Percentiles rank a stretch among this genome's conserved stretches.
These are phyloP conservation scores for Stenurella melanura DNA, from an alignment of 2,888 invertebrate species.

Conservation along the genomic window DNA sequence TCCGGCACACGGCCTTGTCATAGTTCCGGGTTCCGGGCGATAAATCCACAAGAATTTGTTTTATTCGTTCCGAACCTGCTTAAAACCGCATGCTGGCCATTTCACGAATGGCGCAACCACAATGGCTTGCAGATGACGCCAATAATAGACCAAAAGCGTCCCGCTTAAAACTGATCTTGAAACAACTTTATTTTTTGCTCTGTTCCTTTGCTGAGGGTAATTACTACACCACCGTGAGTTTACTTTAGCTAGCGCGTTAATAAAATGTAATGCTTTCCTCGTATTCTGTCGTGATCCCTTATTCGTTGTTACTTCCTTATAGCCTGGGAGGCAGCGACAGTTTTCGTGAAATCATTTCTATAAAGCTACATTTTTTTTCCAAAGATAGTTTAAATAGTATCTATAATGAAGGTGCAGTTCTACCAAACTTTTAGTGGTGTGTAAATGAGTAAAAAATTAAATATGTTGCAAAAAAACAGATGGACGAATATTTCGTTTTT, in stretches of 20 bases:
- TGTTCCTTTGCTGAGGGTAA: neutral
- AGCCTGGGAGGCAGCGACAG: too few species aligned
- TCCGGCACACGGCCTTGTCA: conserved; percentile 36
- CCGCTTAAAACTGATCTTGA: conserved; percentile 10
- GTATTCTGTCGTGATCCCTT: neutral
- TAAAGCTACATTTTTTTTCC: too few species aligned
- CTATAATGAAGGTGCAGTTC: too few species aligned
- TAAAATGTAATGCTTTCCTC: neutral
- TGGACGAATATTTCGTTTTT: too few species aligned
- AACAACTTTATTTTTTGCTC: conserved; percentile 16
- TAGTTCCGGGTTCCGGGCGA: conserved; percentile 45
- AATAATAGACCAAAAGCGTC: conserved; percentile 32
- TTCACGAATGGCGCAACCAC: conserved; percentile 34
- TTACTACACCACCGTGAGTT: neutral
- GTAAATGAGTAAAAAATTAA: too few species aligned
- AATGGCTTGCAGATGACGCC: conserved; percentile 39
- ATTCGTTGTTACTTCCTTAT: neutral
- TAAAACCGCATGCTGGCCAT: conserved; percentile 24
- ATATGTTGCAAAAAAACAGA: too few species aligned
- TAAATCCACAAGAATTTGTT: conserved; percentile 43
- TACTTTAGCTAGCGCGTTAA: neutral
- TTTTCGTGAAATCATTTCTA: too few species aligned
- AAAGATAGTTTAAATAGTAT: too few species aligned
- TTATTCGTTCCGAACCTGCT: conserved; percentile 32
- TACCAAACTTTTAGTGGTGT: too few species aligned